Base-by-base conservation (phyloP, 2,888 invertebrate genomes). In the Phanerotoma sp. region DNA sequence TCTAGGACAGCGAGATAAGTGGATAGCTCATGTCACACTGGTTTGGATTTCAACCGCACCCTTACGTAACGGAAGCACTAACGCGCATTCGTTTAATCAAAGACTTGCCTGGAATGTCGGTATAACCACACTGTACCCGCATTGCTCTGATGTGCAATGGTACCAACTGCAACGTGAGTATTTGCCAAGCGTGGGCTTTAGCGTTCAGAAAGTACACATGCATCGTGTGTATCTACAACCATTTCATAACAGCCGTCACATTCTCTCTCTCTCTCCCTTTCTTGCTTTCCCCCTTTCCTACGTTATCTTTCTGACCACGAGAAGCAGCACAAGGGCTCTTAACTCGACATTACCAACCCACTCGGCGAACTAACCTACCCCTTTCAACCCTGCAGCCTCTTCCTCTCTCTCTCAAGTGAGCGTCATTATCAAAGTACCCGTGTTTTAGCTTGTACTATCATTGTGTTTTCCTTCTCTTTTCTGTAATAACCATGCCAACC, bases 191-290 rank as follows among this genome's bases (percentile, higher is more conserved):
- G 22, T 30, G 38, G 28, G 41, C 28, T 44, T 42, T 18, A 13
- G 35, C 35, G 25, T 40, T 30, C 13, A 30, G 22, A 44, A 35
- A 33, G 33, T 15, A 13, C 20, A 38, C 20, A 46, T 33, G 51
- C 45, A 37, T 42, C 28, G 37, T 48, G 38, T 25, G 25, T 25
- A 25, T 25, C n/a, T 46, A 50, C 38, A 44, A 46, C 46, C 55
- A 44, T 60, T 57, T 51, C 55, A 51, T 60, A 53, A 57, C 53
- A 52, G 51, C 57, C 44, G 41, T 56, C n/a, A n/a, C n/a, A n/a
- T n/a, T n/a, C n/a, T n/a, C n/a, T n/a, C n/a, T n/a, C n/a, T n/a
- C n/a, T n/a, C n/a, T n/a, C n/a, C n/a, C n/a, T n/a, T n/a, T n/a
- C n/a, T n/a, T n/a, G n/a, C n/a, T n/a, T n/a, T n/a, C n/a, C n/a